These are phyloP conservation scores for Stenodera caucasica DNA, from an alignment of 2,888 invertebrate species.

Conservation along the genomic window DNA sequence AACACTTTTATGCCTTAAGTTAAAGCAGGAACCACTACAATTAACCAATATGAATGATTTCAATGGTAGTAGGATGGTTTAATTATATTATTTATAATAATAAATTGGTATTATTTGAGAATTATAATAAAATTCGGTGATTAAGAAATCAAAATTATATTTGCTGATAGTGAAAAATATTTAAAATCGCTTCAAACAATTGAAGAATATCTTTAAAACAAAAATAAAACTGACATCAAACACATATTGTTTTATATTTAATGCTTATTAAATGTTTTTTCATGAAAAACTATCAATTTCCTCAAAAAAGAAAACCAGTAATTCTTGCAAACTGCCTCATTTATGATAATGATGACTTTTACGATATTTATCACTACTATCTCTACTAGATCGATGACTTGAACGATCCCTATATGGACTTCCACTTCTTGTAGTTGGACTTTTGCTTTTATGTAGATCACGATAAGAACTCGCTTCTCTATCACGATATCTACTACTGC, in stretches of 20 bases:
- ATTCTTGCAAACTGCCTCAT: not conserved
- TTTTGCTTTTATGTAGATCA: slow-evolving; percentile 9
- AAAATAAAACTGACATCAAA: not conserved
- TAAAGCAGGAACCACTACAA: too few relatives aligned
- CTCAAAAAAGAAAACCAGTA: not conserved
- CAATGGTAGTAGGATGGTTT: too few relatives aligned
- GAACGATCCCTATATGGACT: not conserved
- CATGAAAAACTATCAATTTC: not conserved
- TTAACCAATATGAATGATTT: too few relatives aligned
- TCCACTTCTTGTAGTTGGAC: slow-evolving; percentile 16
- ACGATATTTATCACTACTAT: not conserved
- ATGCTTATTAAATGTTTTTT: not conserved
- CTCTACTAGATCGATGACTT: not conserved
- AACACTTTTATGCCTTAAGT: too few relatives aligned
- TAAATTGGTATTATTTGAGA: too few relatives aligned
- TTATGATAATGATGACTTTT: not conserved
- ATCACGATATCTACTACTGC: slow-evolving; percentile 10
- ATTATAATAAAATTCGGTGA: too few relatives aligned
- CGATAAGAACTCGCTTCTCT: slow-evolving; percentile 20
- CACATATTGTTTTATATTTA: not conserved
- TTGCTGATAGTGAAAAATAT: slow-evolving; percentile 17
- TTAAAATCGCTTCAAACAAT: not conserved
- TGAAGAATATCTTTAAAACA: not conserved
- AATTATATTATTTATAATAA: too few relatives aligned
- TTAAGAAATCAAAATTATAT: slow-evolving; percentile 17